These are phyloP conservation scores for Palaemon carinicauda DNA, from an alignment of 1,140 invertebrate genomes.

Conservation along the genomic window DNA sequence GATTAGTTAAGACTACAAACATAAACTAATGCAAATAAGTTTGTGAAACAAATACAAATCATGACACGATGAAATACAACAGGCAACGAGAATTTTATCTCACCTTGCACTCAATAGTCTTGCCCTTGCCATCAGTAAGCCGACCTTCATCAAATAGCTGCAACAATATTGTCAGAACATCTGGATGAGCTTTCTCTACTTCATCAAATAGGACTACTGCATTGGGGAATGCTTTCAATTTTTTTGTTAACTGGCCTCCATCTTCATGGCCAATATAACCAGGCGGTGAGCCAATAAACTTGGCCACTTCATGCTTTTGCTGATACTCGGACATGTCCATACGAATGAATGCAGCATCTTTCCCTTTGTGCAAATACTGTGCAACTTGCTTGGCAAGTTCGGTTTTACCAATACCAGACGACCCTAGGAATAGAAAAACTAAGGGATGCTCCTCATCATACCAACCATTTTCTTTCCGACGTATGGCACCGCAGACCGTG, in stretches of 20 bases:
- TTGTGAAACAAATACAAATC: background rate
- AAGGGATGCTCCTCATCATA: conserved; percentile 90
- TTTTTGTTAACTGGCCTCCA: conserved; percentile 89
- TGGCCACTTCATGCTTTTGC: conserved; percentile 90
- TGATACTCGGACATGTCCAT: conserved; percentile 97
- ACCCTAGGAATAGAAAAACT: conserved; percentile 91
- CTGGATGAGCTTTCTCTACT: conserved; percentile 95
- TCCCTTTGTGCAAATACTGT: conserved; percentile 82
- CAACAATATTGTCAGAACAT: conserved; percentile 88
- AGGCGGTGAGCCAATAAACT: conserved; percentile 92
- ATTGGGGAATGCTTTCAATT: conserved; percentile 77
- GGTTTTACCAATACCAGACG: conserved; percentile 95
- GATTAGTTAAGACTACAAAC: no score
- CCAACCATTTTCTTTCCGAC: conserved; percentile 91
- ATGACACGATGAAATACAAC: background rate
- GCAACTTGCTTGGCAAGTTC: conserved; percentile 84
- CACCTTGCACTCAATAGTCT: conserved; percentile 87
- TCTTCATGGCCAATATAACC: conserved; percentile 95
- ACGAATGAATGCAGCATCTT: conserved; percentile 80
- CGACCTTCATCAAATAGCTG: conserved; percentile 88
- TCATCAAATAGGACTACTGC: conserved; percentile 95
- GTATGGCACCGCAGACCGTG: conserved; percentile 82
- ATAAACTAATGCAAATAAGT: no score
- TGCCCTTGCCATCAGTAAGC: conserved; percentile 69
- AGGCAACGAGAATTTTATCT: background rate